Conservation (phyloP, 2,797 vertebrate species). For the Varecia variegata region DNA sequence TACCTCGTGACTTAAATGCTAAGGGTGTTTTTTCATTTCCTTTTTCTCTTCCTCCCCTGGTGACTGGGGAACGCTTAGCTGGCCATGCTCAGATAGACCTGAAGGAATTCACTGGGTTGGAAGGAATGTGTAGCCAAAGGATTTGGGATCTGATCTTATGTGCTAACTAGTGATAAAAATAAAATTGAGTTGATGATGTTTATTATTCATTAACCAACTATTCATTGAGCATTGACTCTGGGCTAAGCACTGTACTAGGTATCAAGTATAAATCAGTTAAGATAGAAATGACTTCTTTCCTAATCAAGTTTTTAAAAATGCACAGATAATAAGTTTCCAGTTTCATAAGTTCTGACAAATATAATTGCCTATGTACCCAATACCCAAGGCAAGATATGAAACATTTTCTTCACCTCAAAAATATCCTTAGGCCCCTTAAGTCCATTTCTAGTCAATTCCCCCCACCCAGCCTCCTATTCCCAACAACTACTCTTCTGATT, state of each 20-base stretch:
- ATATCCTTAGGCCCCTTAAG: not conserved
- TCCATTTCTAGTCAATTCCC: not conserved
- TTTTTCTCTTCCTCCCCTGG: not conserved
- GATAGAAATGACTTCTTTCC: not conserved
- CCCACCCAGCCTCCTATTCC: rapidly evolving
- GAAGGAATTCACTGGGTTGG: not conserved
- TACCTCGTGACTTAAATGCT: not conserved
- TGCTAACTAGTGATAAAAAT: not conserved
- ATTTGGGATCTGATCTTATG: not conserved
- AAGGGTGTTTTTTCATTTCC: not conserved
- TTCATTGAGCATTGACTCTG: not conserved
- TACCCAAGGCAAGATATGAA: not conserved
- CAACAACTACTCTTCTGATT: not conserved
- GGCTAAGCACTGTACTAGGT: not conserved
- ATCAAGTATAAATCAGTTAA: not conserved
- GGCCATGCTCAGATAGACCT: not conserved
- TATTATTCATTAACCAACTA: not conserved
- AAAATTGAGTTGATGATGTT: not conserved
- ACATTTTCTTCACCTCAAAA: not conserved
- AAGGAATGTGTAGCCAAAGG: not conserved
- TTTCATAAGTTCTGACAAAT: not conserved
- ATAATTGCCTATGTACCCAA: not conserved
- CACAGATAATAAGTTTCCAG: not conserved
- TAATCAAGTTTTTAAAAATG: not conserved
- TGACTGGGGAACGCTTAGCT: not conserved